A percentile compares a stretch with the other conserved stretches of the same genome.
phyloP scores from a whole-genome alignment of 2,888 invertebrate genomes.

The Ptychoptera albimana region DNA sequence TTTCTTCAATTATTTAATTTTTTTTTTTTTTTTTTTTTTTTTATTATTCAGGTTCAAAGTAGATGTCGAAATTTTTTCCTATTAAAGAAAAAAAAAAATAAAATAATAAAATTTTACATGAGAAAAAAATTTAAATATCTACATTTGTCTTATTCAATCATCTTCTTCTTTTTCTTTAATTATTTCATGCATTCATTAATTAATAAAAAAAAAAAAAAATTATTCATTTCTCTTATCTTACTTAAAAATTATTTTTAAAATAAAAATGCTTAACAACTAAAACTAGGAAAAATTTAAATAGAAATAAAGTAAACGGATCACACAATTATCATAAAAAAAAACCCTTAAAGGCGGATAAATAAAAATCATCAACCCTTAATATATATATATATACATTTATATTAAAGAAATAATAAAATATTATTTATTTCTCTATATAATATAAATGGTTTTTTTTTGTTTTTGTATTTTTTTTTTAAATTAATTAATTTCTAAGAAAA shows the following conservation, averaged over 20 bases:
- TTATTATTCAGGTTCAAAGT: conserved; percentile 1
- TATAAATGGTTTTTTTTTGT: too few species aligned
- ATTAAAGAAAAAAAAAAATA: conserved; percentile 20
- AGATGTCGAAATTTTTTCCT: neutral
- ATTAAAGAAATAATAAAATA: too few species aligned
- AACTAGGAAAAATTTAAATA: neutral
- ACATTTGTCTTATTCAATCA: conserved; percentile 5
- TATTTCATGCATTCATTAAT: too few species aligned
- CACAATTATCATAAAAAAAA: conserved; percentile 2
- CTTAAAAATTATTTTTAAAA: neutral
- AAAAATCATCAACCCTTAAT: too few species aligned
- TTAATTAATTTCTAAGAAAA: neutral
- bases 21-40: conserved; percentile 19
- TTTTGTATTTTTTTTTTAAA: neutral
- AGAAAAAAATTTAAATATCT: neutral
- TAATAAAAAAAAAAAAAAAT: too few species aligned
- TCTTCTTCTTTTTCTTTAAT: neutral
- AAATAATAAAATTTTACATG: conserved; percentile 14
- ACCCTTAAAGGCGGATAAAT: conserved; percentile 1
- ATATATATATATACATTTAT: too few species aligned
- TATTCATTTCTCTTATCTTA: neutral
- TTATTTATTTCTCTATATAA: too few species aligned
- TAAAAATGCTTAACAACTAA: conserved; percentile 1
- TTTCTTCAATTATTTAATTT: neutral
- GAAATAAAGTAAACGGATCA: conserved; percentile 3